Conservation (phyloP, 2,113 vertebrate genomes). For the Pungitius pungitius region DNA sequence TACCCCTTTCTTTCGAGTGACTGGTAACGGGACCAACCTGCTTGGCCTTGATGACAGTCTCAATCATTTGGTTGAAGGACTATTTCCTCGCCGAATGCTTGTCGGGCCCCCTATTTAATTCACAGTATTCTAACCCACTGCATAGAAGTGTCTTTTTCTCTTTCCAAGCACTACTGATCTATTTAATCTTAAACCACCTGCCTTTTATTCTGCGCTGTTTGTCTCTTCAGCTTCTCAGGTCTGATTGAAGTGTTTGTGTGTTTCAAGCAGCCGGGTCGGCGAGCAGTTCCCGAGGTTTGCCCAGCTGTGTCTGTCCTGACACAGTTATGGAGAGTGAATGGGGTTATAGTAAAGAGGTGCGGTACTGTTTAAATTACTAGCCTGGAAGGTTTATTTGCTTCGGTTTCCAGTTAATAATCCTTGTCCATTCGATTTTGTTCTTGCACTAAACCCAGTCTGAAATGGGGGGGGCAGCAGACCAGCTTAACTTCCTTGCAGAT, state of each 20-base stretch:
- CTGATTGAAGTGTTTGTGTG: constrained; percentile 50
- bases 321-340: background rate
- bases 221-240: constrained; percentile 21
- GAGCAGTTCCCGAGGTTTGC: constrained; percentile 7
- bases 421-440: background rate
- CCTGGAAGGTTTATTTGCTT: constrained; percentile 2
- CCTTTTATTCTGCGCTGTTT: constrained; percentile 14
- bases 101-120: constrained; percentile 35
- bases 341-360: background rate
- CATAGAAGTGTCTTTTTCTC: constrained; percentile 22
- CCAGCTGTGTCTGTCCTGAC: background rate
- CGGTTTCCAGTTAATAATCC: constrained; percentile 8
- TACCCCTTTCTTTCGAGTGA: constrained; percentile 13
- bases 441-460: constrained; percentile 29
- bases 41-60: constrained; percentile 13
- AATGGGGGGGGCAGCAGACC: background rate
- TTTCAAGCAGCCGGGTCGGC: constrained; percentile 7
- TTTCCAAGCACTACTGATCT: constrained; percentile 65
- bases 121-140: constrained; percentile 56
- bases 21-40: constrained; percentile 44
- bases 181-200: constrained; percentile 61
- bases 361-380: constrained; percentile 28
- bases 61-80: constrained; percentile 4
- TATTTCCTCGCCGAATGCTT: background rate
- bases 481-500: background rate